phyloP scores from a whole-genome alignment of 2,113 vertebrate species.

The Rhinoptilus africanus region DNA sequence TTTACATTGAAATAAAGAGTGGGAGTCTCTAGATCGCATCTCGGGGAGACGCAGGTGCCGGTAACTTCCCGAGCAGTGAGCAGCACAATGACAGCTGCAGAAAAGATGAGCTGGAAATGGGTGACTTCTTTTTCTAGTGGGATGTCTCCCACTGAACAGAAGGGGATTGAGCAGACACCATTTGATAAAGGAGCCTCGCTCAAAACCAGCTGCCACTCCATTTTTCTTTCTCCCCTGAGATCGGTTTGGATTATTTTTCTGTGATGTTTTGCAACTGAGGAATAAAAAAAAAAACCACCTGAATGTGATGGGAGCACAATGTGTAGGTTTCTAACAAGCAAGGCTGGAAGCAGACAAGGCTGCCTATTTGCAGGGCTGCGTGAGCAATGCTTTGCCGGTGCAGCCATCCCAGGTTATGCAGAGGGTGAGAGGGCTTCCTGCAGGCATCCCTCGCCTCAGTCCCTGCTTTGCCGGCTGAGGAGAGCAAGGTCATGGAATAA shows the following conservation, averaged over 20 bases:
- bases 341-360: background rate
- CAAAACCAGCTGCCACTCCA: background rate
- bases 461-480: background rate
- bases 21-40: background rate
- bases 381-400: background rate
- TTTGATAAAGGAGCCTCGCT: background rate
- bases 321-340: background rate
- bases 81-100: background rate
- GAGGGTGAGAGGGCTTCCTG: background rate
- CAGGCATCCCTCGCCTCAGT: background rate
- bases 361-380: background rate
- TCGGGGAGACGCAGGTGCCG: background rate
- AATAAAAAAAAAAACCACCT: background rate
- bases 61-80: background rate
- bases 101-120: background rate
- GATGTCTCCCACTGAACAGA: background rate
- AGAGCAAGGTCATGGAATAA: background rate
- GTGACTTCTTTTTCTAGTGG: background rate
- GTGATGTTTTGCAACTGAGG: background rate
- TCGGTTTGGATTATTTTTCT: background rate
- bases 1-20: slow-evolving; percentile 55
- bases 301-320: background rate
- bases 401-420: background rate
- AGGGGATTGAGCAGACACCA: background rate
- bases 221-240: slow-evolving; percentile 1